Conservation (phyloP, 2,888 invertebrate genomes). For the Drosophila incognita region DNA sequence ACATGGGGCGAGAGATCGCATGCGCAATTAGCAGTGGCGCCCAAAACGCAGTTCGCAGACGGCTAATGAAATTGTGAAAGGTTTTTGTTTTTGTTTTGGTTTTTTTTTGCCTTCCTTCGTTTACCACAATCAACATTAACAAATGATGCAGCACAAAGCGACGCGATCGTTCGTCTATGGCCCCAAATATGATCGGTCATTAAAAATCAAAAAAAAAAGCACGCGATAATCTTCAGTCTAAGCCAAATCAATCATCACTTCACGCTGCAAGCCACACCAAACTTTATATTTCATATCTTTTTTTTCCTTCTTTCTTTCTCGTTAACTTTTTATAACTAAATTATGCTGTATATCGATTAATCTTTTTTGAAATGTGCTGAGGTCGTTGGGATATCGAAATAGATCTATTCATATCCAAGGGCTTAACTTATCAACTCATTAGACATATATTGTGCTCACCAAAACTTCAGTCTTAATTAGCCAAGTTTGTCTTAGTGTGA, state of each 20-base stretch:
- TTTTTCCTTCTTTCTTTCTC: background rate
- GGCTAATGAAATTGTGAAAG: slow-evolving; percentile 75
- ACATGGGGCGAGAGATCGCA: slow-evolving; percentile 61
- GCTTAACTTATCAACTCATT: background rate
- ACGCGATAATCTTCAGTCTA: slow-evolving; percentile 47
- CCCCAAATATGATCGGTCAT: slow-evolving; percentile 52
- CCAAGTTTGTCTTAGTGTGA: background rate
- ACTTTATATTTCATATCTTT: background rate
- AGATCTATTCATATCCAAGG: background rate
- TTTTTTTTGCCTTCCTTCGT: slow-evolving; percentile 14
- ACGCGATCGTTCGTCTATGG: slow-evolving; percentile 7
- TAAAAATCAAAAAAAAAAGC: slow-evolving; percentile 33
- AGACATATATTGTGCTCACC: background rate
- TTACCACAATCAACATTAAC: slow-evolving; percentile 34
- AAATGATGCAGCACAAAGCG: slow-evolving; percentile 60
- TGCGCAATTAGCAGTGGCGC: slow-evolving; percentile 41
- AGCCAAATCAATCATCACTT: slow-evolving; percentile 45
- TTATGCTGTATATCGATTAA: background rate
- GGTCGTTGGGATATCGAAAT: background rate
- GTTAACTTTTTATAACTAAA: slow-evolving; percentile 2
- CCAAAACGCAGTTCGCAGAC: slow-evolving; percentile 9
- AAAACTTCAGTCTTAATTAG: background rate
- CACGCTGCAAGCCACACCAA: slow-evolving; percentile 17
- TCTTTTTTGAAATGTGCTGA: background rate
- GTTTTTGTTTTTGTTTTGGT: slow-evolving; percentile 48